A percentile compares a stretch with the other conserved stretches of the same genome.
Conservation (phyloP, 2,888 invertebrate genomes). For the Catocala nupta region DNA sequence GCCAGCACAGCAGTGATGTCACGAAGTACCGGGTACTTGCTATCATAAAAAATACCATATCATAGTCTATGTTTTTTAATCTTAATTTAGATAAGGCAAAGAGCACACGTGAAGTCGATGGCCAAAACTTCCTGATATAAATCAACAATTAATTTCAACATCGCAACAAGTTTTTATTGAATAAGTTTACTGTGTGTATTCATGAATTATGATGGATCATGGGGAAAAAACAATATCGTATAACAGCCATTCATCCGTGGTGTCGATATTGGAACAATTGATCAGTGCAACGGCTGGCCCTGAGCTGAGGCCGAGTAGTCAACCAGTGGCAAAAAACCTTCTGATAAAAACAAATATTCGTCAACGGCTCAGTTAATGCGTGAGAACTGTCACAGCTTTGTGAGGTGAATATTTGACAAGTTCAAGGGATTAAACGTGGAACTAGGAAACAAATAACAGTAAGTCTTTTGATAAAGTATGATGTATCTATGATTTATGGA, state of each 20-base stretch:
- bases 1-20: constrained; percentile 18
- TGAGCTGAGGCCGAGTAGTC: constrained; percentile 59
- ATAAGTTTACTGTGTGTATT: constrained; percentile 60
- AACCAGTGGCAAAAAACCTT: constrained; percentile 48
- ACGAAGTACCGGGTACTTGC: constrained; percentile 12
- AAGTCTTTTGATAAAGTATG: not conserved
- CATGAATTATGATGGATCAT: constrained; percentile 58
- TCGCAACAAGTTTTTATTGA: constrained; percentile 65
- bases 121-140: constrained; percentile 71
- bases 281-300: constrained; percentile 62
- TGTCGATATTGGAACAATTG: constrained; percentile 52
- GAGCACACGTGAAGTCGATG: constrained; percentile 50
- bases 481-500: no score
- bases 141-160: constrained; percentile 76
- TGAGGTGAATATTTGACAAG: constrained; percentile 21
- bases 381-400: constrained; percentile 52
- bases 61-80: constrained; percentile 32
- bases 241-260: constrained; percentile 58
- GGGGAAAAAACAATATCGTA: constrained; percentile 56
- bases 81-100: constrained; percentile 35
- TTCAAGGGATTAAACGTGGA: constrained; percentile 10
- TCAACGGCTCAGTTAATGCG: constrained; percentile 34
- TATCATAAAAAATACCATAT: constrained; percentile 20
- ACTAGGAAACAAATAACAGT: not conserved
- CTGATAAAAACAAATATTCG: constrained; percentile 51